Conservation (phyloP, 1,140 invertebrate genomes). For the Lycorma delicatula region DNA sequence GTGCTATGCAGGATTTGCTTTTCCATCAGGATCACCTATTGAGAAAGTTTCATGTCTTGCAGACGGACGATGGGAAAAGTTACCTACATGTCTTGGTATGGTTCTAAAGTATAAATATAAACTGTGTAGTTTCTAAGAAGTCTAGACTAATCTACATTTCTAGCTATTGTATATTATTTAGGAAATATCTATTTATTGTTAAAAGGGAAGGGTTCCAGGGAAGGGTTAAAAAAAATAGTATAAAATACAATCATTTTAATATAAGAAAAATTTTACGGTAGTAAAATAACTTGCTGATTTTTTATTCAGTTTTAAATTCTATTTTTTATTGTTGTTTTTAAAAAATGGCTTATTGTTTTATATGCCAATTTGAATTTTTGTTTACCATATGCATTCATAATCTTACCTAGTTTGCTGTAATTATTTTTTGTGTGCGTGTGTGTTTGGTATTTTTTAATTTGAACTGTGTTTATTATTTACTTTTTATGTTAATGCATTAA, state of each 20-base stretch:
- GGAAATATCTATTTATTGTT: too few species aligned
- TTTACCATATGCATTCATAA: too few species aligned
- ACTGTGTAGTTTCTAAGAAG: constrained; percentile 8
- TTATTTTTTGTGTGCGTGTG: too few species aligned
- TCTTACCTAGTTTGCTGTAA: too few species aligned
- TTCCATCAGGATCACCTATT: constrained; percentile 74
- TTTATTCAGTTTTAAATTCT: constrained; percentile 4
- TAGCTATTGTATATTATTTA: not conserved
- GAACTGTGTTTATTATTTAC: too few species aligned
- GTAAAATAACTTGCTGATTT: constrained; percentile 6
- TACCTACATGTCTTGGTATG: constrained; percentile 77
- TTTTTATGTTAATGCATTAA: too few species aligned
- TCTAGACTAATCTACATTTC: not conserved
- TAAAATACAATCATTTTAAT: not conserved
- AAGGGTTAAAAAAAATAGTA: not conserved
- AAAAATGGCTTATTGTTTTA: too few species aligned
- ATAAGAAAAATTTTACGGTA: not conserved
- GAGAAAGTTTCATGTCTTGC: constrained; percentile 84
- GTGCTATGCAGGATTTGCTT: constrained; percentile 93
- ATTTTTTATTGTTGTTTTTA: too few species aligned
- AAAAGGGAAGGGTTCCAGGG: not conserved
- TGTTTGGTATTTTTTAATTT: too few species aligned
- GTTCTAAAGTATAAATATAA: constrained; percentile 16
- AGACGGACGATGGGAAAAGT: constrained; percentile 83
- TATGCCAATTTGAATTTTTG: too few species aligned